phyloP scores from a whole-genome alignment of 2,888 invertebrate genomes.

The Drosophila barbarae region DNA sequence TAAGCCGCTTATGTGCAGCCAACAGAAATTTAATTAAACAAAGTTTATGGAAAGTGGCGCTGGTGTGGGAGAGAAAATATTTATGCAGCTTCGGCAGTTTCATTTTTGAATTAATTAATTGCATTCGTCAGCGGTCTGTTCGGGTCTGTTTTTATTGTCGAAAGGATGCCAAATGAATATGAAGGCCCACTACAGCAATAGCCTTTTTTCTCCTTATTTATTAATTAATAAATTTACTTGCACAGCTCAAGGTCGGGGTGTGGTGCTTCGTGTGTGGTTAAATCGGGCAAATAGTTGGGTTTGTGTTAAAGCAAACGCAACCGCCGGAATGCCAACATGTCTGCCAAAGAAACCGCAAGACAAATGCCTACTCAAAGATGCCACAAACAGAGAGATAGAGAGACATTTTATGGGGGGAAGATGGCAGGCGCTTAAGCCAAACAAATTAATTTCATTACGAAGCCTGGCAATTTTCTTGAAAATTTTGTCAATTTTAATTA shows the following conservation, averaged over 20 bases:
- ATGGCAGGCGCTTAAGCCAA: slow-evolving; percentile 30
- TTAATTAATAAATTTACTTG: slow-evolving; percentile 47
- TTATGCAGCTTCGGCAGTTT: slow-evolving; percentile 52
- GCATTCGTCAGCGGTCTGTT: slow-evolving; percentile 68
- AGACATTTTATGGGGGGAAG: slow-evolving; percentile 2
- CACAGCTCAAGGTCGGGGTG: slow-evolving; percentile 3
- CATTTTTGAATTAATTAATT: slow-evolving; percentile 68
- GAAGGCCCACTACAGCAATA: background rate
- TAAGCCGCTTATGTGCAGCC: slow-evolving; percentile 51
- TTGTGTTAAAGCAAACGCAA: slow-evolving; percentile 29
- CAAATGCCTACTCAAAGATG: slow-evolving; percentile 43
- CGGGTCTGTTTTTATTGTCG: slow-evolving; percentile 23
- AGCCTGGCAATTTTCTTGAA: slow-evolving; percentile 26
- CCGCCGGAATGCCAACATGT: slow-evolving; percentile 53
- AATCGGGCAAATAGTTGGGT: slow-evolving; percentile 42
- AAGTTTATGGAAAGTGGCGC: slow-evolving; percentile 15
- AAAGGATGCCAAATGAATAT: background rate
- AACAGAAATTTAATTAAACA: slow-evolving; percentile 36
- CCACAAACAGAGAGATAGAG: slow-evolving; percentile 22
- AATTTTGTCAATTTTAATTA: slow-evolving; percentile 67
- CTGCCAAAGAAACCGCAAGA: slow-evolving; percentile 45
- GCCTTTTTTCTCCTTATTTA: background rate
- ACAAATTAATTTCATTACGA: slow-evolving; percentile 61
- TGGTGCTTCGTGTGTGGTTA: slow-evolving; percentile 22
- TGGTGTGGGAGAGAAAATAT: slow-evolving; percentile 26